Evolutionary conservation across 1,140 invertebrate species (phyloP).

Genomic region (Probaryconus sp.): DNA sequence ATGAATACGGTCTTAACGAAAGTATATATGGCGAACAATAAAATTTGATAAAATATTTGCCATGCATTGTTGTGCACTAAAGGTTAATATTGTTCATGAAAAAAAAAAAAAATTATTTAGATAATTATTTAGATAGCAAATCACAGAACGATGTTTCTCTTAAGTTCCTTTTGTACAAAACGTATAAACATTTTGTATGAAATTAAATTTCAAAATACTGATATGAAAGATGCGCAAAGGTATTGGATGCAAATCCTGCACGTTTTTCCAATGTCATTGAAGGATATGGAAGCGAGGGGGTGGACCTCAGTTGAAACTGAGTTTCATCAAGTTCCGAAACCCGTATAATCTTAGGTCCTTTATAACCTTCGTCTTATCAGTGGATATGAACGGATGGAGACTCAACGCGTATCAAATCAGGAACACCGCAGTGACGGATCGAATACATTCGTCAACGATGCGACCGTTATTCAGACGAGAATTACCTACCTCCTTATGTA

Average conservation of each 20-base stretch:
- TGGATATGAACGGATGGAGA: constrained; percentile 50
- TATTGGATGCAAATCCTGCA: constrained; percentile 60
- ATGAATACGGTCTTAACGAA: no score
- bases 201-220: not conserved
- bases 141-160: no score
- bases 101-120: no score
- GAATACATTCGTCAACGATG: constrained; percentile 19
- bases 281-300: constrained; percentile 65
- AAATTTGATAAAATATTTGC: no score
- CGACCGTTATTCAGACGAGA: constrained; percentile 6
- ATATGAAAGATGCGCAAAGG: constrained; percentile 3
- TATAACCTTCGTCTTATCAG: constrained; percentile 47
- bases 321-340: constrained; percentile 60
- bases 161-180: no score
- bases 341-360: constrained; percentile 62
- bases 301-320: constrained; percentile 45
- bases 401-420: constrained; percentile 29
- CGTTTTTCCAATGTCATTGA: constrained; percentile 64
- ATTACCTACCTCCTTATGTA: not conserved
- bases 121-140: no score
- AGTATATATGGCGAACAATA: no score
- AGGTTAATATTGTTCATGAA: no score
- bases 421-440: constrained; percentile 20
- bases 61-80: no score
- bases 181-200: not conserved